Evolutionary conservation across 2,113 vertebrate species (phyloP), one percentile per base, ranked within the genome.

Genomic region (Sebastes fasciatus): DNA sequence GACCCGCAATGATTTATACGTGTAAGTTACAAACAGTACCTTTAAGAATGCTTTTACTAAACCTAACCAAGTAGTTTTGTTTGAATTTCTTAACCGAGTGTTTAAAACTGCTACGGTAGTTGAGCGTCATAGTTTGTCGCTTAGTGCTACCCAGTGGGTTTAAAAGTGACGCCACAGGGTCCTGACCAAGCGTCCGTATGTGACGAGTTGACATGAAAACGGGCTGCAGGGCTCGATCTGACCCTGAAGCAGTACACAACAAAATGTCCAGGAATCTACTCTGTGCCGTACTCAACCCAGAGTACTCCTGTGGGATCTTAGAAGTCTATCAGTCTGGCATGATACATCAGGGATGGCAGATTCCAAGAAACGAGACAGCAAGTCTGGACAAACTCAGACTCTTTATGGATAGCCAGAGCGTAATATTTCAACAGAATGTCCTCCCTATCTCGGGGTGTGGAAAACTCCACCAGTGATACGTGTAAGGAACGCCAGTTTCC

Each of bases 401-500:
- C 48, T 67, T 51, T 34, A 26, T 45, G 11, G 66, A 49, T 14
- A 42, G 10, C 34, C 1, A 21, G 19, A 1, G n/a, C 14, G n/a
- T 49, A 58, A 43, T 65, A 70, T 78, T 82, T 73, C 76, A 69
- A 5, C 43, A 34, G 62, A 46, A 12, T 57, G 51, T 65, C 63
- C 49, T 83, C 52, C 79, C 42, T 58, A 10, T 82, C 46, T 21
- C 10, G 10, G 19, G 45, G 52, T 74, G 63, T 68, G 0, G 43
- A 77, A 60, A 68, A 10, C 55, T 77, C 12, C 5, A 9, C 19
- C 48, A 34, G 12, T 34, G n/a, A 69, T 46, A 46, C 23, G 10
- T 42, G 45, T n/a, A 9, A 69, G 69, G 80, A 86, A 84, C 83
- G 57, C 19, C 23, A 55, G 62, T 62, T 86, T 78, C 51, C 63